Conservation (phyloP, 2,888 invertebrate species). For the Laothoe populi region DNA sequence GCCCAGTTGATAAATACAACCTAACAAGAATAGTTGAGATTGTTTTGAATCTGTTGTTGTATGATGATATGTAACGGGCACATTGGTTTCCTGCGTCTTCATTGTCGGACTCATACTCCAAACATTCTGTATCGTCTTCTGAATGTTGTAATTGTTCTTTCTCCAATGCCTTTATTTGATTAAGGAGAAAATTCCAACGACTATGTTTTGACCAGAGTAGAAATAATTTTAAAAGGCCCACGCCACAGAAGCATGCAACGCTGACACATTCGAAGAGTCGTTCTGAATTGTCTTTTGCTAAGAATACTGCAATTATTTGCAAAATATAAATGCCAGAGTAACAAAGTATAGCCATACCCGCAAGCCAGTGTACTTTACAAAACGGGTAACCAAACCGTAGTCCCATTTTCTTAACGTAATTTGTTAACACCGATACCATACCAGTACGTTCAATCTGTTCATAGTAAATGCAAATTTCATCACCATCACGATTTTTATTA, state of each 20-base stretch:
- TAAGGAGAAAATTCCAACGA: conserved; percentile 55
- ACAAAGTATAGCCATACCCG: conserved; percentile 47
- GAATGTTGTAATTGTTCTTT: conserved; percentile 41
- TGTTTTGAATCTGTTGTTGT: conserved; percentile 51
- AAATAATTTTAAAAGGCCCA: conserved; percentile 62
- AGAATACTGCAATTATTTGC: conserved; percentile 53
- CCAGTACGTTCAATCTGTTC: background rate
- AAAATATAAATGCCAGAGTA: conserved; percentile 48
- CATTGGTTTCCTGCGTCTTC: conserved; percentile 39
- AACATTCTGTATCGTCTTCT: conserved; percentile 33
- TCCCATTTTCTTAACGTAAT: conserved; percentile 46
- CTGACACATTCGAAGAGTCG: conserved; percentile 66
- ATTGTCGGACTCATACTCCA: conserved; percentile 47
- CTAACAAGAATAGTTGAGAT: conserved; percentile 48
- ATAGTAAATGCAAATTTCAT: background rate
- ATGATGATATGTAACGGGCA: conserved; percentile 42
- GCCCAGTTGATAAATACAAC: conserved; percentile 56
- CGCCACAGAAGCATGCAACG: conserved; percentile 60
- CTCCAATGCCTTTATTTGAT: conserved; percentile 52
- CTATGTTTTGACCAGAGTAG: conserved; percentile 48
- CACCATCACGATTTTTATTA: background rate
- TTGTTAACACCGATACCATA: conserved; percentile 5
- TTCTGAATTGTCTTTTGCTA: conserved; percentile 50
- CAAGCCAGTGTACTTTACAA: conserved; percentile 43
- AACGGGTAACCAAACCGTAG: conserved; percentile 39